Evolutionary conservation across 2,113 vertebrate genomes (phyloP).

Genomic region (Pyxicephalus adspersus): DNA sequence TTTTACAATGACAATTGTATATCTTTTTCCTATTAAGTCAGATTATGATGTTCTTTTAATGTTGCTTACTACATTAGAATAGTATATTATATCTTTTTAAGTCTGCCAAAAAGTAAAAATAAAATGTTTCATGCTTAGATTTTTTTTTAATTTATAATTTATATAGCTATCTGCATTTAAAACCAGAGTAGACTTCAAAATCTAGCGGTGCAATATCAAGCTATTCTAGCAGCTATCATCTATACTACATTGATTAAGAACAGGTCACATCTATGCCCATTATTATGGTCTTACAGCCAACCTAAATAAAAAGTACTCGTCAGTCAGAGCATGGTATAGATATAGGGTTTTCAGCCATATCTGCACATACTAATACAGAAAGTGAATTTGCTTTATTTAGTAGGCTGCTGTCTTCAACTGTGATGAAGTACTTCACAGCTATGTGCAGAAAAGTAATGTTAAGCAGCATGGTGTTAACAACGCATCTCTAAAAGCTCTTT

Average conservation of each 20-base stretch:
- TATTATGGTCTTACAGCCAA: background rate
- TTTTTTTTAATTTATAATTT: slow-evolving; percentile 12
- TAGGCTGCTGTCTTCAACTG: background rate
- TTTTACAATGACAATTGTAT: too few species aligned
- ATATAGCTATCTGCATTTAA: background rate
- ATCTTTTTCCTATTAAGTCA: too few species aligned
- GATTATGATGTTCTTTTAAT: too few species aligned
- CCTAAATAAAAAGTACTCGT: too few species aligned
- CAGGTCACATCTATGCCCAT: background rate
- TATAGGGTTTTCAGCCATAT: background rate
- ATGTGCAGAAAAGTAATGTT: background rate
- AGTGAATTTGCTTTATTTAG: background rate
- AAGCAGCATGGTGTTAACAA: slow-evolving; percentile 13
- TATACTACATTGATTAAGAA: background rate
- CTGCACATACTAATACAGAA: background rate
- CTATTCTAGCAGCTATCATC: background rate
- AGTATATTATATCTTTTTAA: background rate
- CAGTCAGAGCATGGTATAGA: background rate
- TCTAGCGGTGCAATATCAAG: background rate
- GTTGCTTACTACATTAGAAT: too few species aligned
- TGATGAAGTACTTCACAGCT: background rate
- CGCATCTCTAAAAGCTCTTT: background rate
- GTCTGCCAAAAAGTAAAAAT: slow-evolving; percentile 3
- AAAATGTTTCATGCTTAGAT: background rate
- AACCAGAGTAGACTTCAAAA: background rate